phyloP scores from a whole-genome alignment of 2,797 vertebrate genomes.

The Antrozous pallidus region DNA sequence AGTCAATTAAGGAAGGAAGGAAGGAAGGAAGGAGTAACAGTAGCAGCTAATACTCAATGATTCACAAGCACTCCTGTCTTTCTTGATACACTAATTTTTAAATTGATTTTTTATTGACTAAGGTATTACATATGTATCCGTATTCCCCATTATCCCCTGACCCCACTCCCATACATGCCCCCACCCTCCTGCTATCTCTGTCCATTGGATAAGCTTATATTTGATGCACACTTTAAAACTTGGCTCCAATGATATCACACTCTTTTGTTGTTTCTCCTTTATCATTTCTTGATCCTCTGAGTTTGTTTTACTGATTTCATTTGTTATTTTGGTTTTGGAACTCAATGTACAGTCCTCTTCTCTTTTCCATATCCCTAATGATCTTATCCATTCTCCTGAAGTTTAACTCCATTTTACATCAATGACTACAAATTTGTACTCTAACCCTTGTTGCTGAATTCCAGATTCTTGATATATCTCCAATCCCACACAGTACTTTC shows the following conservation, averaged over 20 bases:
- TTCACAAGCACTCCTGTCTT: neutral
- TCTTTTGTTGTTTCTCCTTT: neutral
- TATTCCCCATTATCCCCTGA: too few relatives aligned
- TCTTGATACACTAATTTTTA: neutral
- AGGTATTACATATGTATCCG: too few relatives aligned
- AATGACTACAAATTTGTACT: neutral
- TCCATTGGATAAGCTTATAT: too few relatives aligned
- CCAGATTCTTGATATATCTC: neutral
- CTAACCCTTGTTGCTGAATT: neutral
- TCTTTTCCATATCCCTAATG: neutral
- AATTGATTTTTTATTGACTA: too few relatives aligned
- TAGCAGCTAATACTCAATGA: too few relatives aligned
- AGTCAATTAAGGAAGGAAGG: too few relatives aligned
- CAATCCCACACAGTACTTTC: neutral
- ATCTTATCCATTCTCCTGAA: neutral
- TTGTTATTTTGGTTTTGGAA: neutral
- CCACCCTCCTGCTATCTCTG: too few relatives aligned
- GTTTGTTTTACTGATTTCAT: neutral
- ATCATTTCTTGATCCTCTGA: neutral
- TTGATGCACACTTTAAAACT: neutral
- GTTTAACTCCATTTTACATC: neutral
- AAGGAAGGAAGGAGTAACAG: too few relatives aligned
- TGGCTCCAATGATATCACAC: neutral
- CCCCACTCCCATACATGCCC: too few relatives aligned
- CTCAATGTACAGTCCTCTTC: neutral